Conservation (phyloP, 1,140 invertebrate species). For the Lepidostoma basale region DNA sequence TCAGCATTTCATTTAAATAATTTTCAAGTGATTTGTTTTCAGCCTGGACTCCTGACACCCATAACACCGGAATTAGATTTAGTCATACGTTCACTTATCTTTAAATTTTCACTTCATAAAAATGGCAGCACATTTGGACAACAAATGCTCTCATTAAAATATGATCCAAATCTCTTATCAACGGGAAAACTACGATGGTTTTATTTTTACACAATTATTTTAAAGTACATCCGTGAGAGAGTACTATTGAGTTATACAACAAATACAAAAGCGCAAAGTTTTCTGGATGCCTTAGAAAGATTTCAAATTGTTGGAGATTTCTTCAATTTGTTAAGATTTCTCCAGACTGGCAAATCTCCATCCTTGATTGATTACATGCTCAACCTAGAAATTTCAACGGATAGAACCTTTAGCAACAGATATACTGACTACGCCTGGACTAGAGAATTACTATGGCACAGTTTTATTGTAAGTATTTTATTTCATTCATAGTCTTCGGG, state of each 20-base stretch:
- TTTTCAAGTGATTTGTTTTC: slow-evolving; percentile 47
- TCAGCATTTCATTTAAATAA: background rate
- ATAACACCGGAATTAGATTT: slow-evolving; percentile 65
- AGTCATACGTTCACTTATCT: slow-evolving; percentile 63
- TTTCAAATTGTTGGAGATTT: slow-evolving; percentile 62
- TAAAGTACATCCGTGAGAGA: slow-evolving; percentile 63
- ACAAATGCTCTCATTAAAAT: slow-evolving; percentile 65
- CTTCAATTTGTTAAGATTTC: slow-evolving; percentile 67
- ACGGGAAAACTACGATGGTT: slow-evolving; percentile 61
- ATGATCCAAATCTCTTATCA: slow-evolving; percentile 59
- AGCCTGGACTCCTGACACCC: slow-evolving; percentile 62
- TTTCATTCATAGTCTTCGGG: background rate
- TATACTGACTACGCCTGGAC: slow-evolving; percentile 68
- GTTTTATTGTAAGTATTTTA: slow-evolving; percentile 65
- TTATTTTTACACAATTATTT: slow-evolving; percentile 59
- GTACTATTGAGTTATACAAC: slow-evolving; percentile 59
- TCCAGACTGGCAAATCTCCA: slow-evolving; percentile 67
- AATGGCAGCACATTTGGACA: slow-evolving; percentile 66
- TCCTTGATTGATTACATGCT: slow-evolving; percentile 64
- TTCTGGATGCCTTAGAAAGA: slow-evolving; percentile 60
- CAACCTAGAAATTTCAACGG: slow-evolving; percentile 59
- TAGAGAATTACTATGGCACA: slow-evolving; percentile 70
- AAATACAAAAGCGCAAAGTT: slow-evolving; percentile 58
- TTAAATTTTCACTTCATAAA: slow-evolving; percentile 62
- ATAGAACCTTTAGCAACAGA: slow-evolving; percentile 57